phyloP scores from a whole-genome alignment of 2,113 vertebrate genomes.

The Alexandromys fortis region DNA sequence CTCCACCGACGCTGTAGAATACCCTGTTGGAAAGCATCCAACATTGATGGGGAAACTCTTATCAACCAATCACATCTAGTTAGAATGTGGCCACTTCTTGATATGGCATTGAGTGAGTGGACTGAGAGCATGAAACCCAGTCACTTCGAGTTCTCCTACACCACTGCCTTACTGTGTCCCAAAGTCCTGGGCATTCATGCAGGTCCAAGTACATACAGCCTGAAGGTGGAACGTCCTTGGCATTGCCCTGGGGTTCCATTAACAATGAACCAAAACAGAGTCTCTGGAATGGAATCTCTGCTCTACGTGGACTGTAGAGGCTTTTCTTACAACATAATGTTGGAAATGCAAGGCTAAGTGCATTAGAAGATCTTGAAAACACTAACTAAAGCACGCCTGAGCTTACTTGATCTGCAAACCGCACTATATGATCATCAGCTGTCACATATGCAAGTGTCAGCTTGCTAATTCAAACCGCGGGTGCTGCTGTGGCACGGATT shows the following conservation, averaged over 20 bases:
- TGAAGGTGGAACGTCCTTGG: background rate
- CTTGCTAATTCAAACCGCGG: background rate
- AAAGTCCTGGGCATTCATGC: background rate
- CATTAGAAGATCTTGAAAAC: conserved; percentile 14
- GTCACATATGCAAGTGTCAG: background rate
- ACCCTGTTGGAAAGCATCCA: background rate
- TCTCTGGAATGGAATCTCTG: background rate
- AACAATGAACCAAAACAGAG: background rate
- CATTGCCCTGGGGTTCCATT: background rate
- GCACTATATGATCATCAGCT: background rate
- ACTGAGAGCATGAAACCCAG: background rate
- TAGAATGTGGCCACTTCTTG: background rate
- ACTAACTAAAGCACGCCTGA: background rate
- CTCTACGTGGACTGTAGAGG: background rate
- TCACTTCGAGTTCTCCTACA: background rate
- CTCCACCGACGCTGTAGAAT: too few species aligned
- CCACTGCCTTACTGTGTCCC: too few species aligned
- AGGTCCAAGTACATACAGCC: background rate
- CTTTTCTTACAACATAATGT: background rate
- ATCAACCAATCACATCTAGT: too few species aligned
- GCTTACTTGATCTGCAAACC: background rate
- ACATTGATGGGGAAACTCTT: too few species aligned
- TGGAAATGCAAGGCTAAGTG: background rate
- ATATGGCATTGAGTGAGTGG: background rate
- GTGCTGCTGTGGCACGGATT: background rate